Base-by-base conservation (phyloP, 2,888 invertebrate species). In the Gandaritis pyraliata region DNA sequence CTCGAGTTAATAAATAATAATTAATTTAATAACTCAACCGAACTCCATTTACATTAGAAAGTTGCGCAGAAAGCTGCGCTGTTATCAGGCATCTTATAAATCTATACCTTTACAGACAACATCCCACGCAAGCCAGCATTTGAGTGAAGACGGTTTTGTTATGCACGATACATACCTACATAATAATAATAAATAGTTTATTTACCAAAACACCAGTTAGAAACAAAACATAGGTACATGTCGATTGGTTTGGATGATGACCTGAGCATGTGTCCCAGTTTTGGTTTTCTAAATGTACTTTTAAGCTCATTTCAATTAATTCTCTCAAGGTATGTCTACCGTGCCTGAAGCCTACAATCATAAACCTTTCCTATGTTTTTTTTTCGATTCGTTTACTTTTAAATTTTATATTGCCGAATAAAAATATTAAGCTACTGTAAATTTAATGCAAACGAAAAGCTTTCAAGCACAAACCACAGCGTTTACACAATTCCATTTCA, bases 1-100 rank as follows among this genome's bases (percentile, higher is more conserved):
- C 58, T 56, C 47, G 59, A 69, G 65, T 64, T 71, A 66, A 69
- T 67, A 69, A 71, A 71, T 69, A 68, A 66, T 68, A 67, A 76
- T 77, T 76, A 79, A 79, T 79, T 78, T 78, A 78, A 78, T 79
- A 75, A 76, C 80, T 78, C 73, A 74, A 74, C 76, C 76, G 55
- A 78, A 77, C 76, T 78, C 74, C 78, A 76, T 78, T 33, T 74
- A 80, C 74, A 72, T 75, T 74, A 77, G 69, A 73, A 80, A 78
- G 73, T 79, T 79, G 30, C 61, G 59, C 61, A 58, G 52, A 58
- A 60, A 64, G 59, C 23, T 45, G 61, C 61, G 64, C 39, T 65
- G 58, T 66, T 66, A 54, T 60, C 56, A 60, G 54, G 57, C 53
- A 60, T 53, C 61, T 67, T 59, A 61, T 62, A 58, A 64, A 66